Base-by-base conservation (phyloP, 2,888 invertebrate genomes). In the Ptilodon capucinus region DNA sequence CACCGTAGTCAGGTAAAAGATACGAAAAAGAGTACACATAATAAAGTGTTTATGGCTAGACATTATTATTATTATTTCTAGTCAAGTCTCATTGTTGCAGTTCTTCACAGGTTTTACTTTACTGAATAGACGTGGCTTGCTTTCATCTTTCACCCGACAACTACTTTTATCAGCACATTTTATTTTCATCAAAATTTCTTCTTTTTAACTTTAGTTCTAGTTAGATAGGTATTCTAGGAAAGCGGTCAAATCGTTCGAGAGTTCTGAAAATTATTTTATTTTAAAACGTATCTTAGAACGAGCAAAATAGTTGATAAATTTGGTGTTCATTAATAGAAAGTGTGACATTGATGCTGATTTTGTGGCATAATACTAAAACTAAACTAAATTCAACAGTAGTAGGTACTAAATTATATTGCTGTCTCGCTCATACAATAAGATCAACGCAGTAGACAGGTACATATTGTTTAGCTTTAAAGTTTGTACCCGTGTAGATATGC, bases 101-200 rank as follows among this genome's bases (percentile, higher is more conserved):
- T 35, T 35, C 34, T 35, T 35, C 40, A 40, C 23, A 40, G 40
- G 25, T 40, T 16, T 42, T 42, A 32, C 18, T 32, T 19, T 32
- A 18, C 30, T 42, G 40, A 48, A 45, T 42, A n/a, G 46, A 48
- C 41, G n/a, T n/a, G 28, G 34, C 39, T 40, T 34, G 49, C 60
- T 60, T 60, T 60, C 63, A 6, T 34, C 48, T 50, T 59, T 40
- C 40, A 44, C 17, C 19, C 25, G n/a, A 34, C 39, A 42, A 18
- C 13, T 41, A 25, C 34, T 46, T 28, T 23, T 42, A 62, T 36
- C 30, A 23, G 16, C 39, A 6, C 19, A 39, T 35, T 48, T 64
- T 38, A 19, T 47, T 46, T 40, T 13, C 21, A 40, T 32, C 23
- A 2, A 25, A 45, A 40, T 32, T 1, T 14, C 6, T 40, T 52